Base-by-base conservation (phyloP, 1,140 invertebrate species). In the Ostrea denselamellosa region DNA sequence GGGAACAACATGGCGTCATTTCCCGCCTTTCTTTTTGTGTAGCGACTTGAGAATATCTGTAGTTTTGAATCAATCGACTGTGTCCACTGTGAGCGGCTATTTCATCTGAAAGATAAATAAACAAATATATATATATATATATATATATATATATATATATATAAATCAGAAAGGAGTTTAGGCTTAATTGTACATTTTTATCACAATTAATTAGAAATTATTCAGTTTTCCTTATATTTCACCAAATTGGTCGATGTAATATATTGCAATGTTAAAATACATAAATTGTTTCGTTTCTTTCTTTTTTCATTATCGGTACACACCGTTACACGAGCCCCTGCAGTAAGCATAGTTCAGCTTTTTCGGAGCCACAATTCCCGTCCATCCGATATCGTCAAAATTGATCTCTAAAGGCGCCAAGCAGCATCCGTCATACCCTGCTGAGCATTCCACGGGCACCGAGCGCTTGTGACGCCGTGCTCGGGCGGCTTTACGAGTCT, bases 341-440 rank as follows among this genome's bases (percentile, higher is more conserved):
- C 98, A 99, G 95, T 98, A 98, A 95, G 98, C 98, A n/a, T 98
- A 98, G 94, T 97, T 97, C 95, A 98, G 98, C 0, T 97, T 97
- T 22, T 95, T 95, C 8, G 98, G 98, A 68, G 97, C 97, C 90
- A 98, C 98, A 92, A 99, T 98, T 97, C 98, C 98, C 95, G 98
- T 97, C 98, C 98, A 98, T 86, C 98, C 98, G 10, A 98, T 96
- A 85, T 97, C 96, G 89, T 97, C 96, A 95, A 99, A 99, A 94
- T 96, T 97, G 77, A 99, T 97, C 95, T 98, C 98, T 95, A 98
- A 97, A 56, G 97, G 96, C 93, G 98, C 97, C 92, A 98, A 98
- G 94, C 98, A 99, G 93, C 89, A 91, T 58, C 90, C 89, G 19
- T 52, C 85, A 10, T 86, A 86, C 0, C 85, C 87, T 2, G 88